A percentile compares a stretch with the other conserved stretches of the same genome.
These are phyloP conservation scores for Meliscaeva auricollis DNA, from an alignment of 2,888 invertebrate species.

Conservation along the genomic window DNA sequence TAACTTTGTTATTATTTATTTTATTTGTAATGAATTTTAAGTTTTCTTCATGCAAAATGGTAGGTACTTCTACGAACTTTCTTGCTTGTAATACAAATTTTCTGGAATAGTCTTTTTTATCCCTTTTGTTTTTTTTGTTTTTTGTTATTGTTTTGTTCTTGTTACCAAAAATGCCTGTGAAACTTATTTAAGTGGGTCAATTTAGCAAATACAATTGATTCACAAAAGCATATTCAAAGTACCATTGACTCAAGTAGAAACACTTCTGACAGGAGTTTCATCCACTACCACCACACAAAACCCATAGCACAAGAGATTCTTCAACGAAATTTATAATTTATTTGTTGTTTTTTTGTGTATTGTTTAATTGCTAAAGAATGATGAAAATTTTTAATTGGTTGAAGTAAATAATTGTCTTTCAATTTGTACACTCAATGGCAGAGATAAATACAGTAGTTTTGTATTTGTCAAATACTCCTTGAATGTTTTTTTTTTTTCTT, in stretches of 20 bases:
- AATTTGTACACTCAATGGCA: no score
- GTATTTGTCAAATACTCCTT: no score
- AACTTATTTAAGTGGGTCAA: slow-evolving; percentile 70
- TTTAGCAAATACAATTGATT: slow-evolving; percentile 69
- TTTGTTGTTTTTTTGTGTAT: slow-evolving; percentile 1
- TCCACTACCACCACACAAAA: slow-evolving; percentile 18
- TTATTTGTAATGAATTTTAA: not conserved
- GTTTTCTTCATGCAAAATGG: not conserved
- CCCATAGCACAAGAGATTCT: not conserved
- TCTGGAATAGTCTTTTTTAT: slow-evolving; percentile 6
- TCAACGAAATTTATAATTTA: not conserved
- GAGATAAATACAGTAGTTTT: no score
- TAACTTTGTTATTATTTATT: not conserved
- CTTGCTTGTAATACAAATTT: not conserved
- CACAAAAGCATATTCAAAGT: slow-evolving; percentile 65
- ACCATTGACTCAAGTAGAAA: slow-evolving; percentile 52
- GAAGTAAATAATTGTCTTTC: no score
- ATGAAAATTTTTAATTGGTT: slow-evolving; percentile 1
- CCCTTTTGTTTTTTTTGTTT: not conserved
- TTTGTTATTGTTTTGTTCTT: slow-evolving; percentile 8
- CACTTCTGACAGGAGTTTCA: slow-evolving; percentile 47
- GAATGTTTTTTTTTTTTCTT: no score
- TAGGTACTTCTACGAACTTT: not conserved
- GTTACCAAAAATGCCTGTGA: slow-evolving; percentile 42
- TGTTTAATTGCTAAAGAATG: not conserved